Evolutionary conservation across 1,140 invertebrate species (phyloP).

Genomic region (Ericerus pela): DNA sequence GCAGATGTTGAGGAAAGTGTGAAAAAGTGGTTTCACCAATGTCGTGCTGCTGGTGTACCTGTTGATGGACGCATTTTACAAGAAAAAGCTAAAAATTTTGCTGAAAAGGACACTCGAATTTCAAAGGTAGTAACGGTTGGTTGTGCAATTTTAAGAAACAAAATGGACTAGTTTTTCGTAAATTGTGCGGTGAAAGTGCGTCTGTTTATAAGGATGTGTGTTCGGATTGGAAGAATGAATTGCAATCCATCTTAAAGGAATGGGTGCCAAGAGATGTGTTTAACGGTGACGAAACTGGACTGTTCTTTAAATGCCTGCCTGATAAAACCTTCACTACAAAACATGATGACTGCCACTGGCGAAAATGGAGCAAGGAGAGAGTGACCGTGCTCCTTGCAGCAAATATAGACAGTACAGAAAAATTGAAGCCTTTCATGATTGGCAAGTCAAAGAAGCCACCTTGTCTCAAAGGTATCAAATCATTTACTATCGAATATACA

Average conservation of each 20-base stretch:
- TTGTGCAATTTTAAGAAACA: background rate
- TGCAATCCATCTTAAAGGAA: background rate
- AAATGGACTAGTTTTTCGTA: background rate
- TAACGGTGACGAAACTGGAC: conserved; percentile 8
- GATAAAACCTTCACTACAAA: conserved; percentile 30
- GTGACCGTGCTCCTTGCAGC: conserved; percentile 29
- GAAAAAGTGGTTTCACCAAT: background rate
- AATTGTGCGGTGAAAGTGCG: background rate
- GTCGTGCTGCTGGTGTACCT: background rate
- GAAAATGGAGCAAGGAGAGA: conserved; percentile 31
- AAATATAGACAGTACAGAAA: conserved; percentile 30
- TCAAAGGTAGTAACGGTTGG: background rate
- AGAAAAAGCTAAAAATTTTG: conserved; percentile 8
- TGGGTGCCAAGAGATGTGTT: conserved; percentile 7
- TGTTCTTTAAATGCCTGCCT: conserved; percentile 25
- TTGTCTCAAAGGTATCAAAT: conserved; percentile 29
- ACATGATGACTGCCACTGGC: conserved; percentile 26
- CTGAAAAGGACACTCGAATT: background rate
- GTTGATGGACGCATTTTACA: background rate
- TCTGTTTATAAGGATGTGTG: background rate
- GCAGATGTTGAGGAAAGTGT: background rate
- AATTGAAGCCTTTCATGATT: conserved; percentile 29
- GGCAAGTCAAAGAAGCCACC: conserved; percentile 31
- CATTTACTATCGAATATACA: conserved; percentile 25
- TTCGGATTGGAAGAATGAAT: background rate